A percentile compares a stretch with the other conserved stretches of the same genome.
phyloP scores from a whole-genome alignment of 2,113 vertebrate genomes.

The Hystrix brachyura region DNA sequence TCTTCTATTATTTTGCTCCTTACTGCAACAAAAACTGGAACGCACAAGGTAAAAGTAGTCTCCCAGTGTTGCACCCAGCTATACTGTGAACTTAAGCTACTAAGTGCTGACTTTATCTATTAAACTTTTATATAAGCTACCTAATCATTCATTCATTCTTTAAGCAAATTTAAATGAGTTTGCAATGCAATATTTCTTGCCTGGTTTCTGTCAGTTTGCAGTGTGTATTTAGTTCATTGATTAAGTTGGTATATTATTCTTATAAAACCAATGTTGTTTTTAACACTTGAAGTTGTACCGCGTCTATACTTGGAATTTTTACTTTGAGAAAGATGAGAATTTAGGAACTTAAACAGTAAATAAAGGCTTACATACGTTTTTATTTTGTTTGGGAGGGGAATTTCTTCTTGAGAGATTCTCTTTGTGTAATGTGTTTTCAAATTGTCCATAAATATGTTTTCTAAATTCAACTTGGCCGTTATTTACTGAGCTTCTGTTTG shows the following conservation, averaged over 20 bases:
- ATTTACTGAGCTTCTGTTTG: constrained; percentile 49
- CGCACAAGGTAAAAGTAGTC: constrained; percentile 6
- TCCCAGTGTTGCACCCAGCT: background rate
- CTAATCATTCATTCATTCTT: background rate
- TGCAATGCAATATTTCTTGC: background rate
- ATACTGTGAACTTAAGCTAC: constrained; percentile 55
- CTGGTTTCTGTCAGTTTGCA: background rate
- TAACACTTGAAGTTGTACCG: background rate
- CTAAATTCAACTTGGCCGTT: constrained; percentile 51
- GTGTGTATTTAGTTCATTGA: background rate
- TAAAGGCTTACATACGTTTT: constrained; percentile 41
- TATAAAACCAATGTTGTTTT: constrained; percentile 8
- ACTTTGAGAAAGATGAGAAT: constrained; percentile 50
- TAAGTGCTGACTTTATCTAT: constrained; percentile 42
- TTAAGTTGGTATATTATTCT: constrained; percentile 2
- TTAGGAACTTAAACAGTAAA: constrained; percentile 44
- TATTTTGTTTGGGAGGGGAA: constrained; percentile 23
- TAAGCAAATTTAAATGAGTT: background rate
- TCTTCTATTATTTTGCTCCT: background rate
- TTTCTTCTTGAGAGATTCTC: constrained; percentile 30
- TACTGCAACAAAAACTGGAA: constrained; percentile 26
- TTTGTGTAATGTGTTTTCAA: constrained; percentile 23
- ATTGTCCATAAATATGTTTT: constrained; percentile 57
- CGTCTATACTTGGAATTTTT: constrained; percentile 48
- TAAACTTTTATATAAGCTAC: constrained; percentile 1